Evolutionary conservation across 2,888 invertebrate genomes (phyloP), one percentile per base, ranked within the genome.

Genomic region (Drosophila kambysellisi): DNA sequence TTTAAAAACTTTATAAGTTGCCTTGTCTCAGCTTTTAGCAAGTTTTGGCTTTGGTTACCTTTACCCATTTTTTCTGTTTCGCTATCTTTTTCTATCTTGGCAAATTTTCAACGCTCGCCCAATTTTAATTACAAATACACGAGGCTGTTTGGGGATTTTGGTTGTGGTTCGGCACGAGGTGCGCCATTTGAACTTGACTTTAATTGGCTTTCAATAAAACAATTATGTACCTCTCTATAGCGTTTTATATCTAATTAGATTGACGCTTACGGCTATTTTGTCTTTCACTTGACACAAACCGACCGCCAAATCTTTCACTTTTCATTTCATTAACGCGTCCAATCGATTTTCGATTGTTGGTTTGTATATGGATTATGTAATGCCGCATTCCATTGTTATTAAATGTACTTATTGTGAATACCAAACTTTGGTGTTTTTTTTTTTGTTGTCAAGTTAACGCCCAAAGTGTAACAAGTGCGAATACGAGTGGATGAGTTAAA

Each of bases 151-250:
- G 25, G 39, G 29, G 25, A 52, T 59, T 59, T 79, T 79, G 78
- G 70, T 71, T 76, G 37, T 70, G 79, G 62, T 48, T 30, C 54
- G 66, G 60, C 74, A 59, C 60, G 70, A 78, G 84, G 84, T 87
- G 89, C 73, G 89, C 84, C 80, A 63, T 76, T 73, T 85, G 85
- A 85, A 89, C 89, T 85, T 89, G 85, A 89, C 89, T 89, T 87
- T 89, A 85, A 85, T 89, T 85, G 85, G 79, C 78, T 85, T 74
- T 89, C 80, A 81, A 87, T 87, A 73, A 82, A 79, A 84, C 82
- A 87, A 84, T 85, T 83, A 82, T 80, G 78, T 75, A 67, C 67
- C 61, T 68, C 51, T 61, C 43, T 59, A 58, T 63, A 51, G 46
- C 74, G 63, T 58, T 80, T 79, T 62, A 70, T 74, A 59, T 64